These are phyloP conservation scores for Megaustenia siamemsis DNA, from an alignment of 2,888 invertebrate species.

Conservation along the genomic window DNA sequence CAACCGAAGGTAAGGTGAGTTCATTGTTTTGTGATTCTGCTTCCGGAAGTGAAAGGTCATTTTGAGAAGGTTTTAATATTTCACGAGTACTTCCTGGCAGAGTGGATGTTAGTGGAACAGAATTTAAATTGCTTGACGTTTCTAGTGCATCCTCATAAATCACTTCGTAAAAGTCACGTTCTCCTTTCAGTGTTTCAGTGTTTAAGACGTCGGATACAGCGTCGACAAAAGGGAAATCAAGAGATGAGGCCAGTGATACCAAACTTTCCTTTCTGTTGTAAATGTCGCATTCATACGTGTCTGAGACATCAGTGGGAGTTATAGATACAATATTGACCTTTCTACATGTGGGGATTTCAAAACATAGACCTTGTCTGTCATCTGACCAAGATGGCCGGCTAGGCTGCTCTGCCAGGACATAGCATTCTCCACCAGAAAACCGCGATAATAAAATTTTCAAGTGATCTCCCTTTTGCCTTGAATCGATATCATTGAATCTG, in stretches of 20 bases:
- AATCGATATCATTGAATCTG: conserved; percentile 38
- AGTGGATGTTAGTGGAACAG: not conserved
- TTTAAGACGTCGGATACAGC: conserved; percentile 1
- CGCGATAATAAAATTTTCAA: conserved; percentile 24
- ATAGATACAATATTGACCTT: conserved; percentile 34
- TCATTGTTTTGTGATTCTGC: too few species aligned
- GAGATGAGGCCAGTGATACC: not conserved
- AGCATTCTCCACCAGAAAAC: not conserved
- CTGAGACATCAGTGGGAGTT: not conserved
- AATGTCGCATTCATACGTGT: not conserved
- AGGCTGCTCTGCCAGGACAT: not conserved
- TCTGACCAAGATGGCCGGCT: not conserved
- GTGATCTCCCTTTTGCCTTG: conserved; percentile 35
- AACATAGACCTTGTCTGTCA: conserved; percentile 11
- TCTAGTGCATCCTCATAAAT: not conserved
- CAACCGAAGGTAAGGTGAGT: too few species aligned
- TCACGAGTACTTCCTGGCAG: not conserved
- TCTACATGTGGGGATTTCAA: conserved; percentile 27
- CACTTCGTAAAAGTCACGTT: not conserved
- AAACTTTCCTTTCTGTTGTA: not conserved
- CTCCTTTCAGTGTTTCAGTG: not conserved
- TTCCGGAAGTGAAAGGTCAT: too few species aligned
- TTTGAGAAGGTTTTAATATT: too few species aligned
- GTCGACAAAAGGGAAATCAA: conserved; percentile 21
- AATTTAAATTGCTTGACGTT: not conserved